Conservation (phyloP, 2,888 invertebrate genomes). For the Flexamia atlantica region DNA sequence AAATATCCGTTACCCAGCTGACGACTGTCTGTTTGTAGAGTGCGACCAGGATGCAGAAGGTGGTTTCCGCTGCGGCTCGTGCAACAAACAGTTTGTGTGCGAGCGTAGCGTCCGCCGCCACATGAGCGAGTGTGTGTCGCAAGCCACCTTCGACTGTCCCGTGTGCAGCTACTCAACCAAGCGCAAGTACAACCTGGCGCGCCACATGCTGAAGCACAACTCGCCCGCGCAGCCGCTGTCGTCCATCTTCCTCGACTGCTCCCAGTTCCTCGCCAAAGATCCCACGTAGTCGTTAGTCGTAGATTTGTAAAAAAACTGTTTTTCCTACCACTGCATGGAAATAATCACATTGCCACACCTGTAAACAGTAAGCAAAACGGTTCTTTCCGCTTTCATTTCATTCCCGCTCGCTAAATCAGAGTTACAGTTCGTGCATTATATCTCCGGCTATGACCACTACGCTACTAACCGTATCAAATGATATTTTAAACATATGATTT, state of each 20-base stretch:
- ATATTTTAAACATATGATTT: too few species aligned
- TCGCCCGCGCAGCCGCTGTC: background rate
- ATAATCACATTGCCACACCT: too few species aligned
- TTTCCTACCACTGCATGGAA: too few species aligned
- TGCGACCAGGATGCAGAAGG: background rate
- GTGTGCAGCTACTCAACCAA: slow-evolving; percentile 53
- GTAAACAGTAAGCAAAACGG: too few species aligned
- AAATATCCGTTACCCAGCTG: background rate
- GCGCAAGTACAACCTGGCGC: slow-evolving; percentile 60
- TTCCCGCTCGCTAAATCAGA: too few species aligned
- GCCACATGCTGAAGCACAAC: slow-evolving; percentile 58
- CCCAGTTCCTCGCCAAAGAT: slow-evolving; percentile 41
- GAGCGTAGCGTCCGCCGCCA: slow-evolving; percentile 56
- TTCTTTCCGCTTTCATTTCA: too few species aligned
- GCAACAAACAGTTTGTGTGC: slow-evolving; percentile 39
- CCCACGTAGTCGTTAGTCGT: background rate
- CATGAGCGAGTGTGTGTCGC: slow-evolving; percentile 74
- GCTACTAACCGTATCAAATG: too few species aligned
- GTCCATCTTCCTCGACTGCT: slow-evolving; percentile 10
- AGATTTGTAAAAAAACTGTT: too few species aligned
- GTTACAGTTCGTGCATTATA: too few species aligned
- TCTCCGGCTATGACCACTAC: too few species aligned
- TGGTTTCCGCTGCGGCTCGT: background rate
- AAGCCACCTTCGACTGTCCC: slow-evolving; percentile 68
- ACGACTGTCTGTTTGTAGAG: background rate